A percentile compares a stretch with the other conserved stretches of the same genome.
Evolutionary conservation across 23 tunicate genomes (phyloP).

Genomic region (Oikopleura vanhoeffeni): DNA sequence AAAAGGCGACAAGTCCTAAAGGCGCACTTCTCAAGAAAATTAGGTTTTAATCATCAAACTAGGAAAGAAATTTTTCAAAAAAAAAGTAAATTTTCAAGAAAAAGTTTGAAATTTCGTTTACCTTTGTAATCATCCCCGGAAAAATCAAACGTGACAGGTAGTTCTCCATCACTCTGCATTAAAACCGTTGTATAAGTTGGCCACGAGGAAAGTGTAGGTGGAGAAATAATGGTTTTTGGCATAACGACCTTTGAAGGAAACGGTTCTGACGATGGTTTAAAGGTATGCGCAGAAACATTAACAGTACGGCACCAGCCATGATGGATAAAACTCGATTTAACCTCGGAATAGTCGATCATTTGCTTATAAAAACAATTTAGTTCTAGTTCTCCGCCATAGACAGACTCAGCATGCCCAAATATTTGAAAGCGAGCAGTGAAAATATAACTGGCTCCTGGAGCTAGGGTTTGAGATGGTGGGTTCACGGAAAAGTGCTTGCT

Average conservation of each 20-base stretch:
- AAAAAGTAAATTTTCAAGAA: no score
- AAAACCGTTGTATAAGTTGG: not conserved
- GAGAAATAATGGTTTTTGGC: not conserved
- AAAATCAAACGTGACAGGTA: not conserved
- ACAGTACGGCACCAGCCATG: slow-evolving; percentile 2
- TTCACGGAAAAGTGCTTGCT: not conserved
- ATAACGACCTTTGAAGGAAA: slow-evolving; percentile 1
- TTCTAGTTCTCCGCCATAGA: not conserved
- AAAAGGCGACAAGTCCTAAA: no score
- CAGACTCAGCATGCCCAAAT: not conserved
- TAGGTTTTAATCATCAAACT: no score
- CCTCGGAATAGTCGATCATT: slow-evolving; percentile 4
- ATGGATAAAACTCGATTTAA: not conserved
- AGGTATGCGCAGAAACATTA: not conserved
- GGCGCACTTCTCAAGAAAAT: no score
- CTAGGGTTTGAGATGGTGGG: not conserved
- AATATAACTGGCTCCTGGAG: not conserved
- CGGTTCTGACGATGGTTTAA: not conserved
- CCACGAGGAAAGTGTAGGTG: not conserved
- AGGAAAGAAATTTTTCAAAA: no score
- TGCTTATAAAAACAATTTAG: not conserved
- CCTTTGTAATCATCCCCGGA: not conserved
- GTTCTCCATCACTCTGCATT: not conserved
- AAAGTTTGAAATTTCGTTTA: no score
- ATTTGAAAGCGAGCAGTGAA: not conserved